Percentiles rank a stretch among this genome's conserved stretches.
Conservation (phyloP, 2,113 vertebrate genomes). For the Hippopotamus amphibius region DNA sequence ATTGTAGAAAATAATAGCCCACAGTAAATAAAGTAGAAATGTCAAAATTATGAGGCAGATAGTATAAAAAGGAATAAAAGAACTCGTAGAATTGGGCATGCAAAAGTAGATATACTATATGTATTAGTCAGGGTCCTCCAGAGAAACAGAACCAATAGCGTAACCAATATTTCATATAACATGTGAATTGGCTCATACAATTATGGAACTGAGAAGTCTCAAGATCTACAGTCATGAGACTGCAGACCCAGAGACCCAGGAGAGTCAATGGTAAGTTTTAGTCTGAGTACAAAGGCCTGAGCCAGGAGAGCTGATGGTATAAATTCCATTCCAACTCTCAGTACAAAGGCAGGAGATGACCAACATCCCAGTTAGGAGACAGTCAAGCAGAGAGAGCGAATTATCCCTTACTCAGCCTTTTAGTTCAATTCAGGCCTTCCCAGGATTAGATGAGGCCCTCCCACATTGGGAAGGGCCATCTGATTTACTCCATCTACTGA, state of each 20-base stretch:
- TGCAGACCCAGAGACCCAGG: neutral
- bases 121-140: neutral
- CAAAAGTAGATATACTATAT: neutral
- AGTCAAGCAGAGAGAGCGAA: neutral
- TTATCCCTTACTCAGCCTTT: neutral
- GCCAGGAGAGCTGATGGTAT: neutral
- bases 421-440: neutral
- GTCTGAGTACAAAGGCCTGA: neutral
- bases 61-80: neutral
- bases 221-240: neutral
- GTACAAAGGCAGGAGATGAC: neutral
- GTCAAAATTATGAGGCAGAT: neutral
- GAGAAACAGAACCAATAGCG: neutral
- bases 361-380: neutral
- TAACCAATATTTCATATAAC: neutral
- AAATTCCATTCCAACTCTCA: neutral
- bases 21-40: neutral
- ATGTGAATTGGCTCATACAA: neutral
- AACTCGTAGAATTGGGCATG: neutral
- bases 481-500: neutral
- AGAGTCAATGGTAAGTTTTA: neutral
- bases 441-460: neutral
- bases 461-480: neutral
- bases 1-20: neutral
- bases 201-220: neutral